phyloP scores from a whole-genome alignment of 1,140 invertebrate genomes.

The Aphis gossypii region DNA sequence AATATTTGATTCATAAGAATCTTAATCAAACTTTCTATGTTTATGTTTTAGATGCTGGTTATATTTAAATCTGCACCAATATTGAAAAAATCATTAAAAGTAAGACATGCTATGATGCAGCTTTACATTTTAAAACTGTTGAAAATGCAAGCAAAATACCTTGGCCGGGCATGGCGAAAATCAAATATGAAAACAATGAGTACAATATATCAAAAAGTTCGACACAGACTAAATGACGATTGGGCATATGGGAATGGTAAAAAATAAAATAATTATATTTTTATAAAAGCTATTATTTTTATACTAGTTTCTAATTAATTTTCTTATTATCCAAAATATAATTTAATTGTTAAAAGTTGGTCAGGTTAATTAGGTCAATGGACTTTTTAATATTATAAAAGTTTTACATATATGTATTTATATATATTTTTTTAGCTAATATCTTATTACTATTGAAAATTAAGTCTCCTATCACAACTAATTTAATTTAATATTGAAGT shows the following conservation, averaged over 20 bases:
- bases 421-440: too few species aligned
- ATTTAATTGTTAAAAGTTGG: too few species aligned
- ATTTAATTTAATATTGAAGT: too few species aligned
- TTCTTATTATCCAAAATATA: too few species aligned
- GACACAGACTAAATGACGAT: constrained; percentile 95
- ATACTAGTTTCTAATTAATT: too few species aligned
- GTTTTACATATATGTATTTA: too few species aligned
- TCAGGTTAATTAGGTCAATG: too few species aligned
- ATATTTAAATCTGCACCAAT: constrained; percentile 99
- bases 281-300: neutral
- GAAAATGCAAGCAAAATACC: constrained; percentile 99
- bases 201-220: constrained; percentile 97
- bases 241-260: constrained; percentile 97
- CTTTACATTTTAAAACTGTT: constrained; percentile 96
- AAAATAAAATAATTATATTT: neutral
- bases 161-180: constrained; percentile 98
- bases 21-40: constrained; percentile 59
- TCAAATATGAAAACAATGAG: constrained; percentile 99
- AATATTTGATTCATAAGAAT: constrained; percentile 57
- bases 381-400: too few species aligned
- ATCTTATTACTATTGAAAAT: too few species aligned
- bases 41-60: constrained; percentile 81
- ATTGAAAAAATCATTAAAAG: constrained; percentile 93
- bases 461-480: too few species aligned
- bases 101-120: constrained; percentile 96